Percentiles rank a stretch among this genome's conserved stretches.
phyloP scores from a whole-genome alignment of 2,888 invertebrate genomes.

The Parascotia fuliginaria region DNA sequence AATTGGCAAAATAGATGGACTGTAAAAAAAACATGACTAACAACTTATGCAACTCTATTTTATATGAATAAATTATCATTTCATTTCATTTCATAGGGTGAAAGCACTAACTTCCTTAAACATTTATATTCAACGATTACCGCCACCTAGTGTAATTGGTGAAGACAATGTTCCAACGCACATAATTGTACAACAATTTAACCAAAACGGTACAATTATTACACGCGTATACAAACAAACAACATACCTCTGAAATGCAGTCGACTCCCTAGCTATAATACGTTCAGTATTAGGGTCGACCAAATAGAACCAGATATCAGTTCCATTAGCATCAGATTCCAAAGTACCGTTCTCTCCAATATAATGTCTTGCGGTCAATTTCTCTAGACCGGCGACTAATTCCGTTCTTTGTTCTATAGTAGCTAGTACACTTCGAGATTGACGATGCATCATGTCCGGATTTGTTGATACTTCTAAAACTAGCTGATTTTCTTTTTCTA shows the following conservation, averaged over 20 bases:
- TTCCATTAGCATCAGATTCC: constrained; percentile 90
- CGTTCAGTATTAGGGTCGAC: constrained; percentile 92
- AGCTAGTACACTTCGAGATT: constrained; percentile 79
- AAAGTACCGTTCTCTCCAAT: constrained; percentile 91
- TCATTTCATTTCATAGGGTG: too few relatives aligned
- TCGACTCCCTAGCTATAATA: constrained; percentile 90
- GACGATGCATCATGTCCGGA: constrained; percentile 88
- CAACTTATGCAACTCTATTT: too few relatives aligned
- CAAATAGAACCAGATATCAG: constrained; percentile 95
- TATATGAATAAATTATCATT: too few relatives aligned
- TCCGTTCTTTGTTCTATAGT: constrained; percentile 90
- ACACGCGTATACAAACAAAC: too few relatives aligned
- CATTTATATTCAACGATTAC: too few relatives aligned
- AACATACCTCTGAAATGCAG: constrained; percentile 88
- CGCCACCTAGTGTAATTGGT: too few relatives aligned
- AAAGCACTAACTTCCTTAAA: too few relatives aligned
- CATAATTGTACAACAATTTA: too few relatives aligned
- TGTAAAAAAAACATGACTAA: too few relatives aligned
- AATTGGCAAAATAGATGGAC: too few relatives aligned
- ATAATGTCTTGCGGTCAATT: constrained; percentile 91
- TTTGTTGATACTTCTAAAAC: constrained; percentile 91
- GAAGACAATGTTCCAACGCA: too few relatives aligned
- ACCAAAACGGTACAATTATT: too few relatives aligned
- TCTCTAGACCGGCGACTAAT: constrained; percentile 92
- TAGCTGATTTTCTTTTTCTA: constrained; percentile 91